Evolutionary conservation across 1,140 invertebrate genomes (phyloP), one percentile per base, ranked within the genome.

Genomic region (Drosophila melanogaster): DNA sequence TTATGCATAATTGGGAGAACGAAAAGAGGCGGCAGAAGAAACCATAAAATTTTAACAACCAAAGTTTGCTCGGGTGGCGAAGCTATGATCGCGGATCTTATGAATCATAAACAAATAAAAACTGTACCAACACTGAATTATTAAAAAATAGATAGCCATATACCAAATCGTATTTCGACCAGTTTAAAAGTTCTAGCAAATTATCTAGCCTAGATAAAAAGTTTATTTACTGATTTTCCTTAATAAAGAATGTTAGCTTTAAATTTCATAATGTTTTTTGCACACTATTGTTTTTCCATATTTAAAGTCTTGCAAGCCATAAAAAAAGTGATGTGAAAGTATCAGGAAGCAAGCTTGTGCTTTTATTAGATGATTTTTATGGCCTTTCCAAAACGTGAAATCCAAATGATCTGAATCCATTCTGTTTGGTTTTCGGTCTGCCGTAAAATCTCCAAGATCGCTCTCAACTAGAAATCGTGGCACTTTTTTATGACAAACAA

Each of bases 1-100:
- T 81, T 81, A 81, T 77, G 69, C 75, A 77, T 81, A 81, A 81
- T 81, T 81, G 79, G 57, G 49, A 43, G 59, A 67, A 47, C 64
- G 44, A 53, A 62, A 30, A 41, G 38, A 49, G 24, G 15, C 8
- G 33, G 43, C 58, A 40, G n/a, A 17, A 22, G 33, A 15, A 26
- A 19, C 41, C 47, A 69, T 69, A 69, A 70, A 66, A 56, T 35
- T 69, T 70, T 47, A 56, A 26, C 50, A 40, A 40, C 40, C 64
- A 44, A 66, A 66, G 43, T 46, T 65, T 35, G 38, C 11, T 47
- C 8, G 50, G 22, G 22, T 33, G 17, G 51, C 51, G 19, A 59
- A 37, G 15, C 19, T 5, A n/a, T n/a, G 44, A 62, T 62, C 60
- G 24, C 12, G 14, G 30, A 64, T 62, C 26, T 51, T 30, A 12